phyloP scores from a whole-genome alignment of 92 coral and sea anemone species.

The Desmophyllum pertusum region DNA sequence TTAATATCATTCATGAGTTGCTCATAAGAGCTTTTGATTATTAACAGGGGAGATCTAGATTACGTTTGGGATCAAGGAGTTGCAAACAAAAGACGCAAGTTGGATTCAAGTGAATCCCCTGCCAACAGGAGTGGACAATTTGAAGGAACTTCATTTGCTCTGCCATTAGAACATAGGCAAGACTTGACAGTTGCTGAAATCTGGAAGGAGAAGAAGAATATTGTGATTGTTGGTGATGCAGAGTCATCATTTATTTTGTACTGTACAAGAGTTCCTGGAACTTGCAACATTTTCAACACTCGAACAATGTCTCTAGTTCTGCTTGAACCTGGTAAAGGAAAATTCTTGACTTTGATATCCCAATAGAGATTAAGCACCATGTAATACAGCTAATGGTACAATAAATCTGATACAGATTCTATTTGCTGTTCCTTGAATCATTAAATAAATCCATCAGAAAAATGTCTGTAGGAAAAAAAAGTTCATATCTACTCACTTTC shows the following conservation, averaged over 20 bases:
- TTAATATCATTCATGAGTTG: too few species aligned
- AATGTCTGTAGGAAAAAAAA: too few species aligned
- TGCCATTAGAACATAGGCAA: constrained; percentile 54
- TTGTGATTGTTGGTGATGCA: constrained; percentile 81
- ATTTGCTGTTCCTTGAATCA: too few species aligned
- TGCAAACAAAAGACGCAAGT: constrained; percentile 30
- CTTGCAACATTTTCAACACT: constrained; percentile 68
- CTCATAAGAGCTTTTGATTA: too few species aligned
- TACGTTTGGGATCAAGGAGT: constrained; percentile 25
- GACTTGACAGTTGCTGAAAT: constrained; percentile 83
- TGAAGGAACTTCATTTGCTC: constrained; percentile 35
- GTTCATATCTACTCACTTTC: too few species aligned
- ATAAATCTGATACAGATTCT: too few species aligned
- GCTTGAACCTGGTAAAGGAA: constrained; percentile 58
- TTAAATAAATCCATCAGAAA: too few species aligned
- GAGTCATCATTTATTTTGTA: constrained; percentile 80
- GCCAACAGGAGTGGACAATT: constrained; percentile 4
- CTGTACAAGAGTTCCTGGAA: constrained; percentile 61
- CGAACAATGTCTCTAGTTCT: constrained; percentile 51
- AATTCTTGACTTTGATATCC: too few species aligned
- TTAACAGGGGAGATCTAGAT: constrained; percentile 36
- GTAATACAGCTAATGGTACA: too few species aligned
- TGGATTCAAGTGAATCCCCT: constrained; percentile 37
- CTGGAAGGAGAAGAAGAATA: constrained; percentile 91
- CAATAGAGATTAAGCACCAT: too few species aligned